Evolutionary conservation across 2,888 invertebrate species (phyloP), one percentile per base, ranked within the genome.

Genomic region (Rapana venosa): DNA sequence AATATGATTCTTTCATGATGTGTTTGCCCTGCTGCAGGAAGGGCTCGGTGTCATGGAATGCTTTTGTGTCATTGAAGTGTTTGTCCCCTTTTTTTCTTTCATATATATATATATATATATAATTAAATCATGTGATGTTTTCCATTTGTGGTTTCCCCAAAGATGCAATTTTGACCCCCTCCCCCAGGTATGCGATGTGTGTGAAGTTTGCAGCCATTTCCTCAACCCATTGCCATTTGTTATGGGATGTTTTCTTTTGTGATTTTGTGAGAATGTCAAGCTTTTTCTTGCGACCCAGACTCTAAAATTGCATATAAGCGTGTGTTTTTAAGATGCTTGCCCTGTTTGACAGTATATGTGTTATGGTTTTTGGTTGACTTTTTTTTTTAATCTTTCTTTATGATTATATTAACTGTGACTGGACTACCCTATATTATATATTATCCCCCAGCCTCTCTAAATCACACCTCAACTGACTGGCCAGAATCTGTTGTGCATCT

Each of bases 321-420:
- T 35, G 79, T 79, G 79, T 35, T 15, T 79, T 15, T 35, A 32
- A 79, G 79, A 35, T 32, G 35, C 32, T 35, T 79, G 79, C 79
- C 79, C 79, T 79, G 79, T 79, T 26, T 79, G 35, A 79, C 32
- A 32, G 79, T 79, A 32, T 79, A 79, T 20, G n/a, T n/a, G n/a
- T n/a, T n/a, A 61, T 61, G 61, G 61, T 17, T 32, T 22, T 79
- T 79, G 30, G 32, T 35, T 74, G 17, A 22, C 79, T 35, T 79
- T 35, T 35, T 35, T n/a, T 74, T 22, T 74, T 22, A 20, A 30
- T 26, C 74, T 74, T 74, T n/a, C 30, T 74, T 4, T 66, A 22
- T 66, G 47, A 47, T 47, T 5, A 15, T 61, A 61, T 20, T 61
- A 61, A 22, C 74, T 74, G 74, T 74, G 74, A 74, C 74, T 74